Evolutionary conservation across 2,113 vertebrate species (phyloP).

Genomic region (Thunnus maccoyii): DNA sequence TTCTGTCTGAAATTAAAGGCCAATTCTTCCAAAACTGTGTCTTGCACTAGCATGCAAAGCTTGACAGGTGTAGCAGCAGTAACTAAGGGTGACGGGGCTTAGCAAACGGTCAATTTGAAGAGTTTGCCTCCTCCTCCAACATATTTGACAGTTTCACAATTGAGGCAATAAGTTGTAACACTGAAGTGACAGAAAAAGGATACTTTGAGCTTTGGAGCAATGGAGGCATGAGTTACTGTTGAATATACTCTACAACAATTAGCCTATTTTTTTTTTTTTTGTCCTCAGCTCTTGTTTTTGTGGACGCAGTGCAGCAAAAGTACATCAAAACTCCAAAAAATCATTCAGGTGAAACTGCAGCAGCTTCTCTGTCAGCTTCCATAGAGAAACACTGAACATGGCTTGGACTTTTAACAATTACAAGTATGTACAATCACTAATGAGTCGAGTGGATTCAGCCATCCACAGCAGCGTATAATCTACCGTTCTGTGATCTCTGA

Average conservation of each 20-base stretch:
- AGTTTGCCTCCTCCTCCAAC: not conserved
- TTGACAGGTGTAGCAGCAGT: not conserved
- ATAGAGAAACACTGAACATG: conserved; percentile 13
- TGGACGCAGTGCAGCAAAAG: conserved; percentile 5
- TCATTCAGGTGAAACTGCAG: conserved; percentile 10
- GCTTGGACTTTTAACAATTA: conserved; percentile 31
- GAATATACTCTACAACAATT: conserved; percentile 31
- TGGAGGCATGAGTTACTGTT: not conserved
- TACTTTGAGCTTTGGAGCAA: not conserved
- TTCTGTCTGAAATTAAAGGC: not conserved
- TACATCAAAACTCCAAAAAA: not conserved
- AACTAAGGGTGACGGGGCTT: not conserved
- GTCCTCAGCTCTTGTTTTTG: conserved; percentile 15
- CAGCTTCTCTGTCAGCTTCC: conserved; percentile 25
- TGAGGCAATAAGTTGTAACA: conserved; percentile 53
- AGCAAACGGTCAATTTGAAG: conserved; percentile 24
- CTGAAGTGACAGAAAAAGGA: conserved; percentile 30
- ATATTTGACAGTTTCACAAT: conserved; percentile 33
- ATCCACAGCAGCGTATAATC: conserved; percentile 36
- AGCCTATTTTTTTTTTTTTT: conserved; percentile 12
- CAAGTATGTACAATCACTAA: conserved; percentile 57
- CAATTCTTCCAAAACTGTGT: no score
- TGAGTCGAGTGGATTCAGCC: conserved; percentile 35
- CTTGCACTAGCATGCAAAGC: not conserved
- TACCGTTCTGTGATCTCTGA: not conserved